phyloP scores from a whole-genome alignment of 1,140 invertebrate genomes.

The Hypsibius dujardini region DNA sequence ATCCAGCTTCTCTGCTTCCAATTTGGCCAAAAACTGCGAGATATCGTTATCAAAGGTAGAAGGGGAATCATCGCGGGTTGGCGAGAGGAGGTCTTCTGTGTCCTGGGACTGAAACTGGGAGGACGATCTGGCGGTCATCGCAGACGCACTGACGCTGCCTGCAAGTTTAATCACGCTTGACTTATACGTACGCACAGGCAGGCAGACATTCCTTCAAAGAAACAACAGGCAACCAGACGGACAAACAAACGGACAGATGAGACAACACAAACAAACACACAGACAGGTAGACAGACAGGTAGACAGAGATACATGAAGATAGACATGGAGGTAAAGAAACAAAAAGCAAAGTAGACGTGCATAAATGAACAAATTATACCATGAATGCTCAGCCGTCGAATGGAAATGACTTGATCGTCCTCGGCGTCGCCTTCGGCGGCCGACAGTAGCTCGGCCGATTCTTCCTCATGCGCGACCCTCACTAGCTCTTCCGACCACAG shows the following conservation, averaged over 20 bases:
- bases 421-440: not conserved
- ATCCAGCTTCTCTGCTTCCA: too few species aligned
- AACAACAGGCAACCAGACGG: not conserved
- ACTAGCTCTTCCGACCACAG: slow-evolving; percentile 16
- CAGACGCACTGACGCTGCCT: not conserved
- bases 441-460: not conserved
- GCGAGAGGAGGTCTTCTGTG: not conserved
- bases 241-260: too few species aligned
- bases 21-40: too few species aligned
- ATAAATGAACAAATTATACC: not conserved
- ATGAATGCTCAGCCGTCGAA: not conserved
- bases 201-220: too few species aligned
- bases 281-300: too few species aligned
- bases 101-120: not conserved
- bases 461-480: not conserved
- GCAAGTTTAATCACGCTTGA: too few species aligned
- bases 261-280: too few species aligned
- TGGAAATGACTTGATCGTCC: not conserved
- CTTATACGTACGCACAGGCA: too few species aligned
- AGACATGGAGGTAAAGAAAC: too few species aligned
- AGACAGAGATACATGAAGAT: too few species aligned
- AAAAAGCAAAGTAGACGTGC: too few species aligned
- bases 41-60: not conserved
- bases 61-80: not conserved
- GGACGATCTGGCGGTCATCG: not conserved